Evolutionary conservation across 1,140 invertebrate species (phyloP), one percentile per base, ranked within the genome.

Genomic region (Drosophila eugracilis): DNA sequence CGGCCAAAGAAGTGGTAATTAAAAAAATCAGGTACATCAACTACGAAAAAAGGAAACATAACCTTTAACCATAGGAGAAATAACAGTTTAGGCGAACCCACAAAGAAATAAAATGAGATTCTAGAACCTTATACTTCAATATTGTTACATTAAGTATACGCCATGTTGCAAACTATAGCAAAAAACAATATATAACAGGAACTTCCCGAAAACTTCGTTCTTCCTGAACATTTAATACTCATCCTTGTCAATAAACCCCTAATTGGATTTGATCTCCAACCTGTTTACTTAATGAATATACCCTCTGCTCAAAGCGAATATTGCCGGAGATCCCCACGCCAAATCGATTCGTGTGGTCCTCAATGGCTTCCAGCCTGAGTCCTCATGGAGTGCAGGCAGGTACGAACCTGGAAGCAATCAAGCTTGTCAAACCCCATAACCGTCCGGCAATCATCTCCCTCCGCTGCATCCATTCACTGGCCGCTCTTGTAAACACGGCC

Each of bases 341-440:
- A 32, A 22, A 17, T 41, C 32, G 34, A 34, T 24, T 49, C 9
- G 24, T 5, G 24, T n/a, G 52, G 21, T n/a, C 28, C 45, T 28
- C 19, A 19, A 26, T 41, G 58, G 34, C 34, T 49, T 39, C 26
- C 34, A 28, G 22, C 55, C 34, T 36, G 21, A 62, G 22, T 65
- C 41, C 60, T 19, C 57, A 5, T 39, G 36, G 32, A 42, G 28
- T 6, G 26, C 44, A 54, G 17, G 30, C 22, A 17, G 30, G 34
- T 24, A n/a, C 24, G 24, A 59, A 44, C 28, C 48, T 52, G 55
- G 53, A 34, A 72, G 54, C 67, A 72, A 72, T 72, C 69, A 72
- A 50, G 53, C 69, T 60, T 72, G 69, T 72, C 69, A 72, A 72
- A 39, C 67, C 45, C 30, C 54, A 72, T 60, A 72, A 72, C 54